phyloP scores from a whole-genome alignment of 2,888 invertebrate genomes.

The Ophraella communa region DNA sequence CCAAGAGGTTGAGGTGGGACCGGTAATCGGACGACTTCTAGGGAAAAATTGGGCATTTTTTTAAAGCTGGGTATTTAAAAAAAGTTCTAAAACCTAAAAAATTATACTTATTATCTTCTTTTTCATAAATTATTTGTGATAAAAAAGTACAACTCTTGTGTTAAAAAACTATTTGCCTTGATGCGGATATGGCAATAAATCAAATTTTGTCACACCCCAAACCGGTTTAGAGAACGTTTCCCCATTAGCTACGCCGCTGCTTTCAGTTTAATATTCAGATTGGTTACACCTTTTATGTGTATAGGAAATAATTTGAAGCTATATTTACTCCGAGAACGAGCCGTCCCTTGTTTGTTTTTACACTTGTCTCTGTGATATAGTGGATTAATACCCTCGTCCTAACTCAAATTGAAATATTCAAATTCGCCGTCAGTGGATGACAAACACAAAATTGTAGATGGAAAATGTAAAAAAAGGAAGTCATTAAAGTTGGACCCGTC shows the following conservation, averaged over 20 bases:
- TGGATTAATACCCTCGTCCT: slow-evolving; percentile 53
- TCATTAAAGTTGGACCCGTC: slow-evolving; percentile 14
- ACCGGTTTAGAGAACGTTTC: neutral
- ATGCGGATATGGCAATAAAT: neutral
- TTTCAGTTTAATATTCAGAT: slow-evolving; percentile 61
- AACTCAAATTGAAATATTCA: slow-evolving; percentile 37
- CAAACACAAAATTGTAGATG: slow-evolving; percentile 20
- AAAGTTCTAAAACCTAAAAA: no score
- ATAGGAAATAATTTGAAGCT: slow-evolving; percentile 60
- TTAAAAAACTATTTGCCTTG: no score
- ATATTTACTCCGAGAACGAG: slow-evolving; percentile 53
- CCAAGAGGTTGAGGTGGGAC: no score
- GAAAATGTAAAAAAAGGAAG: slow-evolving; percentile 19
- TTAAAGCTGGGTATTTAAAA: no score
- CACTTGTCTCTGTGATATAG: slow-evolving; percentile 59
- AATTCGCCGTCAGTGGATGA: slow-evolving; percentile 21
- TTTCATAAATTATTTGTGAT: no score
- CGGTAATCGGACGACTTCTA: no score
- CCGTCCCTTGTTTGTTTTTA: slow-evolving; percentile 60
- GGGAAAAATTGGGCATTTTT: no score
- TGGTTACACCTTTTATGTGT: slow-evolving; percentile 62
- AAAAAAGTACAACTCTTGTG: no score
- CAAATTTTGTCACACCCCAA: neutral
- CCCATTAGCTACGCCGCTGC: slow-evolving; percentile 27
- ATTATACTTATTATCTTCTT: no score